Evolutionary conservation across 2,113 vertebrate species (phyloP).

Genomic region (Mustelus asterias): DNA sequence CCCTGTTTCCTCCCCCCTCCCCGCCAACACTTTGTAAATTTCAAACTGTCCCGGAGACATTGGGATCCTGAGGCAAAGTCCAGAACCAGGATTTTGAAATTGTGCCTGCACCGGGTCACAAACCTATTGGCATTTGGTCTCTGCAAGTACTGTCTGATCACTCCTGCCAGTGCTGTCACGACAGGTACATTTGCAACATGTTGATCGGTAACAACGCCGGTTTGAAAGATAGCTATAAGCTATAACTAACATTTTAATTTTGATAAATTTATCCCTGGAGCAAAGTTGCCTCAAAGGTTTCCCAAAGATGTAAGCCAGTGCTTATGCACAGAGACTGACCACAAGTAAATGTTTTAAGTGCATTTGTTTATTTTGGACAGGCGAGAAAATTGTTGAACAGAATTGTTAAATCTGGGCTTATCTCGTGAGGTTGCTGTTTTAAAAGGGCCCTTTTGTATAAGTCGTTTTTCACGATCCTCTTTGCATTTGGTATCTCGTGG

Average conservation of each 20-base stretch:
- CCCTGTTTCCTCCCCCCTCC: background rate
- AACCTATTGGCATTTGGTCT: background rate
- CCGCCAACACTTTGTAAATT: no score
- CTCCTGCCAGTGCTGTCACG: no score
- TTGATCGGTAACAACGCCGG: background rate
- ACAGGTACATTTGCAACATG: background rate
- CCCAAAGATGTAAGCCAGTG: background rate
- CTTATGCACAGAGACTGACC: background rate
- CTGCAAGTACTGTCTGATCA: background rate
- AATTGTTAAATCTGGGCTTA: background rate
- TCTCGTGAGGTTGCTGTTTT: background rate
- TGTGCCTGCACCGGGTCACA: no score
- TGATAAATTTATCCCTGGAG: background rate
- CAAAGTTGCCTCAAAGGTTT: background rate
- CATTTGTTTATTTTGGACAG: background rate
- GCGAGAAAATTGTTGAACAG: background rate
- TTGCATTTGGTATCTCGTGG: conserved; percentile 21
- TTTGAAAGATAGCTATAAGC: background rate
- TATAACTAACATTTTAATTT: background rate
- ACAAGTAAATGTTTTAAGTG: background rate
- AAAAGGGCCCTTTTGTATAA: background rate
- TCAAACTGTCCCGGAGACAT: no score
- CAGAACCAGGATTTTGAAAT: no score
- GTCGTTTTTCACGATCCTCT: background rate
- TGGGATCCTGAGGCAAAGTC: no score